These are phyloP conservation scores for Koerneria pararmatus DNA, from an alignment of 2,888 invertebrate species.

Conservation along the genomic window DNA sequence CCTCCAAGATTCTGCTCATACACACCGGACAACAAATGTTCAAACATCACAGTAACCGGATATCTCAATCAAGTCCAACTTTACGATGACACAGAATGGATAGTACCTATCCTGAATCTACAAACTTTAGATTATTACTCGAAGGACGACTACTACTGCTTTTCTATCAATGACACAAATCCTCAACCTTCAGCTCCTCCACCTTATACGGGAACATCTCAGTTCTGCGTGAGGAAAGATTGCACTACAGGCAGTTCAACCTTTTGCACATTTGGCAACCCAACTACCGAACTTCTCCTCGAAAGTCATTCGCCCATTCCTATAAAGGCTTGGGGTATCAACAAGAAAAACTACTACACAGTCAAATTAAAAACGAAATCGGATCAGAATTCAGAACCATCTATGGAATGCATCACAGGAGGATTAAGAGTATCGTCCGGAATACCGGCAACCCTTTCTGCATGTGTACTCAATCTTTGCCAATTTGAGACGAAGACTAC, in stretches of 20 bases:
- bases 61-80: slow-evolving; percentile 1
- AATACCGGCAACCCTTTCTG: background rate
- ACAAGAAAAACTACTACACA: slow-evolving; percentile 13
- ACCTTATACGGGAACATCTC: background rate
- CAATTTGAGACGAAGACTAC: slow-evolving; percentile 2
- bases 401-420: slow-evolving; percentile 17
- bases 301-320: background rate
- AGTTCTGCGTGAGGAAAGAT: slow-evolving; percentile 6
- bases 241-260: background rate
- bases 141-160: slow-evolving; percentile 13
- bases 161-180: background rate
- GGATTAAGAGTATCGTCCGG: background rate
- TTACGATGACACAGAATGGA: slow-evolving; percentile 2
- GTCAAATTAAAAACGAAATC: background rate
- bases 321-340: background rate
- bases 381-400: background rate
- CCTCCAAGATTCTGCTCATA: slow-evolving; percentile 9
- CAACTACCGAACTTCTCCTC: slow-evolving; percentile 6
- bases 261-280: slow-evolving; percentile 8
- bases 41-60: background rate
- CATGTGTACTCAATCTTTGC: slow-evolving; percentile 9
- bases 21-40: background rate
- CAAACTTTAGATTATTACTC: background rate
- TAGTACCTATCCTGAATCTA: background rate
- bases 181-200: background rate